Evolutionary conservation across 2,888 invertebrate species (phyloP), one percentile per base, ranked within the genome.

Genomic region (Xestia ashworthii): DNA sequence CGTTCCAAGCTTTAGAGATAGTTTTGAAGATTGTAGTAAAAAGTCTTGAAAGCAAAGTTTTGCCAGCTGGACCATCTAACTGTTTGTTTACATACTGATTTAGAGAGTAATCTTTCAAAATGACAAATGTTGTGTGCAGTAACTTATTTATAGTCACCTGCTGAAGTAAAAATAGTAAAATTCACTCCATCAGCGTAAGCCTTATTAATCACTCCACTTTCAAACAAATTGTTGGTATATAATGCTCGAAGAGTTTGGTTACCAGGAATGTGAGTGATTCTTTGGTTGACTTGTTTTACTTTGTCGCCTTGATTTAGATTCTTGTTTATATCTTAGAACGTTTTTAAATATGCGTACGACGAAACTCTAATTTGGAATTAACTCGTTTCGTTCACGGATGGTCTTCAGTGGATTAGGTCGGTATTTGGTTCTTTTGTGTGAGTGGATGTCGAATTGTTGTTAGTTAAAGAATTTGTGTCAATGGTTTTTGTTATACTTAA

Each of bases 141-240:
- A 89, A 91, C 89, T 93, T 94, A 94, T 95, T 41, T 76, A 94
- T 93, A 88, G 93, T 89, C 88, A 87, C 83, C 90, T 89, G 91
- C 91, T 91, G 88, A 88, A 74, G 90, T 94, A 44, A 65, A 44
- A 44, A 65, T 65, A 65, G n/a, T 65, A 93, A 95, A 95, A 95
- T 95, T 94, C 95, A 93, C 93, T 95, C 91, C 90, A 94, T 95
- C 91, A 92, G 91, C 92, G 94, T 95, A 94, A 95, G 91, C 84
- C 84, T 87, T 91, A 96, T 96, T 95, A 95, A 95, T 95, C 94
- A 95, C 93, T 91, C 93, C 89, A 91, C 87, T 89, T 90, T 90
- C 91, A 92, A 94, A 95, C 95, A 95, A 94, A 95, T 95, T 92
- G 94, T 92, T 88, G 91, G 92, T 92, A 89, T 93, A 90, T 90